Conservation (phyloP, 2,113 vertebrate genomes). For the Rhinolophus ferrumequinum region DNA sequence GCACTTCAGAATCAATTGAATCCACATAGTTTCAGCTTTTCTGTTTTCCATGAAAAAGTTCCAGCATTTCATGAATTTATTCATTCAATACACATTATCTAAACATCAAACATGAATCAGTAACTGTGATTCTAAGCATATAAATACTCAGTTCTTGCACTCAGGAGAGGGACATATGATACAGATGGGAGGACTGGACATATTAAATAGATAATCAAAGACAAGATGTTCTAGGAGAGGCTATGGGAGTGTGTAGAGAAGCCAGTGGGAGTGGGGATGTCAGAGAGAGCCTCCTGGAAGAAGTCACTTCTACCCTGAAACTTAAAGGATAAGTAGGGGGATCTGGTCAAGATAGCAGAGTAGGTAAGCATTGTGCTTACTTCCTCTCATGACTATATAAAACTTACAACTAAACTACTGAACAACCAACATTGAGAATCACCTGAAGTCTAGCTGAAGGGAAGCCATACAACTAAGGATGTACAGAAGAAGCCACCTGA, state of each 20-base stretch:
- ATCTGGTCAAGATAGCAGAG: too few relatives aligned
- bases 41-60: constrained; percentile 6
- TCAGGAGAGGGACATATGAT: neutral
- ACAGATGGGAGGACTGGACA: neutral
- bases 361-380: too few relatives aligned
- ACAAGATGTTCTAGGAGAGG: neutral
- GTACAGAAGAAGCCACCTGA: too few relatives aligned
- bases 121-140: neutral
- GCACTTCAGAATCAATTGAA: neutral
- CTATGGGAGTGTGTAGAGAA: neutral
- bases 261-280: neutral
- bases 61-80: neutral
- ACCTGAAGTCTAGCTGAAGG: too few relatives aligned
- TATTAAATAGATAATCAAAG: constrained; percentile 16
- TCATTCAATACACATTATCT: constrained; percentile 18
- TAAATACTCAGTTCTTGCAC: neutral
- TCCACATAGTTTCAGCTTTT: neutral
- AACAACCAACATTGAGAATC: too few relatives aligned
- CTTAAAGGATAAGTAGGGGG: neutral
- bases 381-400: too few relatives aligned
- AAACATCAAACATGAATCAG: constrained; percentile 28
- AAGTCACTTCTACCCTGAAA: neutral
- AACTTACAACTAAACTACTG: too few relatives aligned
- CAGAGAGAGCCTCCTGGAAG: neutral
- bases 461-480: too few relatives aligned